These are phyloP conservation scores for Pollenia amentaria DNA, from an alignment of 2,888 invertebrate genomes.

Conservation along the genomic window DNA sequence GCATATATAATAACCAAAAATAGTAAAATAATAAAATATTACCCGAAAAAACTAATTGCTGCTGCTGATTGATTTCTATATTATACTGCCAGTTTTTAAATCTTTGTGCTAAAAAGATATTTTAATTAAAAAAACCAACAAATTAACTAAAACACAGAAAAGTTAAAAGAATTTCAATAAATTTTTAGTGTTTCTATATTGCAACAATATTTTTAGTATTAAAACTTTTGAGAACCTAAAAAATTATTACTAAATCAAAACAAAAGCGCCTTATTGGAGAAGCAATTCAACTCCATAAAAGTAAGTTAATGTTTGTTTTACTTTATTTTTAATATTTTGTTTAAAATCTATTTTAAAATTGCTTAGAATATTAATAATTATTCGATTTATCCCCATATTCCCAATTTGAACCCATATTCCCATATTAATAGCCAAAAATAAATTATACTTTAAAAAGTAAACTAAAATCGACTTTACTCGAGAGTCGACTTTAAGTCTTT, in stretches of 20 bases:
- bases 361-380: too few relatives aligned
- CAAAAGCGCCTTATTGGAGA: constrained; percentile 17
- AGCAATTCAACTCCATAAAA: constrained; percentile 28
- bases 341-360: too few relatives aligned
- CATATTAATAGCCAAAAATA: too few relatives aligned
- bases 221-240: background rate
- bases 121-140: constrained; percentile 32
- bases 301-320: constrained; percentile 21
- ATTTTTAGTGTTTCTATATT: background rate
- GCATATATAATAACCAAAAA: background rate
- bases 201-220: background rate
- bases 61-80: constrained; percentile 44
- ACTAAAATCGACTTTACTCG: too few relatives aligned
- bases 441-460: too few relatives aligned
- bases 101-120: background rate
- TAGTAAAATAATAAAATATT: background rate
- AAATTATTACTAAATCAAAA: constrained; percentile 29
- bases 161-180: background rate
- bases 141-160: background rate
- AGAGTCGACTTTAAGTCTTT: too few relatives aligned
- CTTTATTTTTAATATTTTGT: background rate
- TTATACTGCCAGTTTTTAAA: constrained; percentile 30
- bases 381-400: too few relatives aligned
- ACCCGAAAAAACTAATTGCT: constrained; percentile 6
- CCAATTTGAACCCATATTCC: too few relatives aligned